Evolutionary conservation across 37 sponge, comb jelly and placozoan species (phyloP).

Genomic region (Aplysina aerophoba): DNA sequence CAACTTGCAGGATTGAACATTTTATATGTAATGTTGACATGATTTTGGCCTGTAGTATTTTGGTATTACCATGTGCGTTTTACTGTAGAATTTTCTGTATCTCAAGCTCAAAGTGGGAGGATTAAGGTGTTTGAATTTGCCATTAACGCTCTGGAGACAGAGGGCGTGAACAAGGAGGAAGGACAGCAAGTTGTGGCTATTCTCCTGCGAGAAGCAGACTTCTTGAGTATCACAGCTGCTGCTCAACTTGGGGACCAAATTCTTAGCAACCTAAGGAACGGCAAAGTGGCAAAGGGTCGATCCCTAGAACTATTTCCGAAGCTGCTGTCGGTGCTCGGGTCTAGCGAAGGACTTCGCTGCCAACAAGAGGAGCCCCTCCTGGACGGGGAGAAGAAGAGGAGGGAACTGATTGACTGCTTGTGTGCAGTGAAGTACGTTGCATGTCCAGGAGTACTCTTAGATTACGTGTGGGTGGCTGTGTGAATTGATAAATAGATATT

Average conservation of each 20-base stretch:
- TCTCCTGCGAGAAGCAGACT: background rate
- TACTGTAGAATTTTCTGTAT: too few species aligned
- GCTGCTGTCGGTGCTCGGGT: slow-evolving; percentile 53
- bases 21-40: too few species aligned
- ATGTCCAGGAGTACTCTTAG: background rate
- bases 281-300: slow-evolving; percentile 44
- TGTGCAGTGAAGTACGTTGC: slow-evolving; percentile 49
- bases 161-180: background rate
- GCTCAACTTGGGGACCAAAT: slow-evolving; percentile 39
- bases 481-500: too few species aligned
- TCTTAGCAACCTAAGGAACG: slow-evolving; percentile 60
- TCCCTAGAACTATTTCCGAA: slow-evolving; percentile 81
- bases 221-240: background rate
- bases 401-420: slow-evolving; percentile 64
- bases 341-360: background rate
- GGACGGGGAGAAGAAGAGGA: slow-evolving; percentile 59
- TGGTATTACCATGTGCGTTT: too few species aligned
- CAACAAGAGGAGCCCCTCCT: slow-evolving; percentile 20
- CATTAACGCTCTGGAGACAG: background rate
- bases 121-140: slow-evolving; percentile 1
- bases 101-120: slow-evolving; percentile 6
- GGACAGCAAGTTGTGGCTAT: background rate
- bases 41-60: too few species aligned
- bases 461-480: background rate
- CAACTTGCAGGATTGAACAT: too few species aligned